These are phyloP conservation scores for Peromyscus nudipes DNA, from an alignment of 2,797 vertebrate species.

Conservation along the genomic window DNA sequence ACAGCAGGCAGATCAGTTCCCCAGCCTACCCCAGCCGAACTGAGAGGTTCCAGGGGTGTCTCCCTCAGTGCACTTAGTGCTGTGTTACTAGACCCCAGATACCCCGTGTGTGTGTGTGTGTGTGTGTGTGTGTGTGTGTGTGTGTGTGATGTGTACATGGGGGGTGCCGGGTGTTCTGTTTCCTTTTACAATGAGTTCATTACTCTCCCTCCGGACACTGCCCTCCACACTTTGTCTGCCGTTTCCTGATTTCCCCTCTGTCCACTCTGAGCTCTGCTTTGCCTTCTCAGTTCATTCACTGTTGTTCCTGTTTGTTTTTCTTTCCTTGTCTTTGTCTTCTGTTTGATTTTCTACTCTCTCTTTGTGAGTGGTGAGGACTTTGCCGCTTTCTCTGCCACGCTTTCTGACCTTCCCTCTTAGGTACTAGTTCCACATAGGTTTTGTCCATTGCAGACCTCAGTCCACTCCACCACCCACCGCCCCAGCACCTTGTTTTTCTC, in stretches of 20 bases:
- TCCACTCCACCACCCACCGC: not conserved
- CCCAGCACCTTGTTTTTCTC: not conserved
- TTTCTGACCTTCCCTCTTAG: constrained; percentile 45
- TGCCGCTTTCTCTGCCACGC: constrained; percentile 54
- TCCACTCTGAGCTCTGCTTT: constrained; percentile 43
- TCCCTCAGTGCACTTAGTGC: constrained; percentile 71
- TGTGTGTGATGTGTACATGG: not conserved
- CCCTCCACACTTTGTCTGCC: not conserved
- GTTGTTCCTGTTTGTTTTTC: constrained; percentile 2
- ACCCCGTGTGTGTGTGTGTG: not conserved
- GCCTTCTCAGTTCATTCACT: constrained; percentile 44
- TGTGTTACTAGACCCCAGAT: constrained; percentile 56
- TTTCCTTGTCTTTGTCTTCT: not conserved
- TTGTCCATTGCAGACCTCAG: constrained; percentile 36
- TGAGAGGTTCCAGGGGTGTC: constrained; percentile 67
- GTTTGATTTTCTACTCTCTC: not conserved
- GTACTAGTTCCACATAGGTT: constrained; percentile 38
- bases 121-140: not conserved
- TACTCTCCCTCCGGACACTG: not conserved
- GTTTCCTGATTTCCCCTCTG: not conserved
- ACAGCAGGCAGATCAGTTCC: constrained; percentile 18
- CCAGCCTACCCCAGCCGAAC: constrained; percentile 32
- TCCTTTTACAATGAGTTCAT: constrained; percentile 52
- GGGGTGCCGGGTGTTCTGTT: constrained; percentile 56
- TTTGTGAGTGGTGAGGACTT: constrained; percentile 51